Evolutionary conservation across 2,888 invertebrate species (phyloP), one percentile per base, ranked within the genome.

Genomic region (Nomada lathburiana): DNA sequence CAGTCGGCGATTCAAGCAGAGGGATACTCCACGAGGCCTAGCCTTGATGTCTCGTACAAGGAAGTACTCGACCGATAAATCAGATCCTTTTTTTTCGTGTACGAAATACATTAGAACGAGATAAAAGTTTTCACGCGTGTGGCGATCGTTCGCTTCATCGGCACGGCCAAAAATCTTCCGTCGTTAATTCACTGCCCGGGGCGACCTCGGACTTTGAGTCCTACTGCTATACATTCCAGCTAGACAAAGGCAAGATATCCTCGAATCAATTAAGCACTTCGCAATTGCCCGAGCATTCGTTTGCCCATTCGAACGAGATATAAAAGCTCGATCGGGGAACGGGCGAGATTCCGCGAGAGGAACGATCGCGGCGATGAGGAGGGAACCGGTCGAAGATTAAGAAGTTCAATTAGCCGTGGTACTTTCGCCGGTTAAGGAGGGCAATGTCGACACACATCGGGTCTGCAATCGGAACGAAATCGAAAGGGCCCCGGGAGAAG

Each of bases 401-500:
- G 70, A 82, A 75, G 71, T 81, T 83, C 82, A 81, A 76, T 81
- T 73, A 83, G 59, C 71, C 44, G 47, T 29, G 60, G 57, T 76
- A 82, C 83, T 85, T 85, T 80, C 82, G 79, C 79, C 73, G 67
- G 76, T 80, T 82, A 83, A 84, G 76, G 85, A 77, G 85, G 85
- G 80, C 85, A 85, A 85, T 80, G 82, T 82, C 82, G 85, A 82
- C 78, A 77, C 73, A 70, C 67, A 75, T 83, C 76, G 57, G 53
- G 76, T 62, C 60, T 70, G 76, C 71, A 75, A 79, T 85, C 85
- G 70, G 80, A 88, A 88, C 82, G 85, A 88, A 88, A 88, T 85
- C 88, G 88, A 88, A 88, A 88, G 88, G 86, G 72, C 82, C 74
- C 52, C 67, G 26, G 11, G 72, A 71, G 71, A 72, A 36, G 60